Conservation (phyloP, 2,888 invertebrate species). For the Bugula neritina region DNA sequence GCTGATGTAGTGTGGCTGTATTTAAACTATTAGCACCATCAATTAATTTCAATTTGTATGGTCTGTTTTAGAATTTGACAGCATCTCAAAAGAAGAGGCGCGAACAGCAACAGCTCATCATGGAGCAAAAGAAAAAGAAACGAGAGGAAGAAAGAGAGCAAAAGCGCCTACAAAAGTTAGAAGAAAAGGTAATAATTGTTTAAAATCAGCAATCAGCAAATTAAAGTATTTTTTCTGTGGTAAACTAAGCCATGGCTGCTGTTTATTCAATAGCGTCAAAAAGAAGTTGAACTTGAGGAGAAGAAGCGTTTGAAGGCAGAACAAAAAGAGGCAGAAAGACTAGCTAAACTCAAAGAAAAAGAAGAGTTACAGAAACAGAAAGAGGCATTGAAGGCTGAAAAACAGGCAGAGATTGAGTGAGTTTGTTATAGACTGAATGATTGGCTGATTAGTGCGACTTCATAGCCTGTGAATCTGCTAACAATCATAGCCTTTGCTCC, state of each 20-base stretch:
- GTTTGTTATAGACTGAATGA: too few species aligned
- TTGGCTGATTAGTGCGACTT: too few species aligned
- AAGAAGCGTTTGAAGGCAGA: conserved; percentile 34
- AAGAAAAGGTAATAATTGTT: conserved; percentile 30
- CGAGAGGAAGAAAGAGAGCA: conserved; percentile 26
- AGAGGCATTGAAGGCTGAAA: conserved; percentile 40
- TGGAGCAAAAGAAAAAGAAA: conserved; percentile 25
- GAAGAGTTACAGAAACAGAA: conserved; percentile 39
- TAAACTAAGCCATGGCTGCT: too few species aligned
- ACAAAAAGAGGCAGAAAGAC: conserved; percentile 32
- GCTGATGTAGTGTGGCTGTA: too few species aligned
- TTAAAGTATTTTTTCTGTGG: too few species aligned
- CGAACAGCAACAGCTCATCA: not conserved
- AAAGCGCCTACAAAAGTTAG: conserved; percentile 26
- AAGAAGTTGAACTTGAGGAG: conserved; percentile 34
- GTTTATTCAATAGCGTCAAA: not conserved
- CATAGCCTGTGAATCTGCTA: too few species aligned
- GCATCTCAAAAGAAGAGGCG: not conserved
- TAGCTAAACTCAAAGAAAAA: conserved; percentile 34
- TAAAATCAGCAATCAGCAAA: too few species aligned
- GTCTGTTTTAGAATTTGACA: not conserved
- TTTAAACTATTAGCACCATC: too few species aligned
- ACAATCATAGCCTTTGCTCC: too few species aligned
- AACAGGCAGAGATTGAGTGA: conserved; percentile 41
- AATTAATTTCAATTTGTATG: too few species aligned